phyloP scores from a whole-genome alignment of 2,888 invertebrate species.

The Leptopterna dolabrata region DNA sequence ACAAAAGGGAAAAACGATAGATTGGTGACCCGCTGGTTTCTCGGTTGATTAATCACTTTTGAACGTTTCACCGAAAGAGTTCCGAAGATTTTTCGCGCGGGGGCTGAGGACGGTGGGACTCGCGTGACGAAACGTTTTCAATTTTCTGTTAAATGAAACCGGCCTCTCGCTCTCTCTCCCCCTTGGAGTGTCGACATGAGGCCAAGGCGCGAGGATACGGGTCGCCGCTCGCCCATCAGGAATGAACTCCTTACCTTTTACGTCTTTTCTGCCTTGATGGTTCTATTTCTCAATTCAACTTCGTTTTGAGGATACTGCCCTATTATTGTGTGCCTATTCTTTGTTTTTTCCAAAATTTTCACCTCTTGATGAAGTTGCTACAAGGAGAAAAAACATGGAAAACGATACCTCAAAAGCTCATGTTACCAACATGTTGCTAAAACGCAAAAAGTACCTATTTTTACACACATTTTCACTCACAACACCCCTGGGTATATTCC shows the following conservation, averaged over 20 bases:
- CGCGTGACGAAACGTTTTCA: background rate
- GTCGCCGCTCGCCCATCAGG: background rate
- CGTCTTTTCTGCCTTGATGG: background rate
- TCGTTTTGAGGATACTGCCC: too few species aligned
- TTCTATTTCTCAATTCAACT: background rate
- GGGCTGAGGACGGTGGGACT: background rate
- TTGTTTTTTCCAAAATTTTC: too few species aligned
- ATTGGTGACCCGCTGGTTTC: background rate
- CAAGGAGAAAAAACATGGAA: too few species aligned
- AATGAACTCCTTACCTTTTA: background rate
- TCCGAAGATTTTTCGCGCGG: background rate
- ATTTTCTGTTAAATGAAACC: background rate
- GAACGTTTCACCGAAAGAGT: background rate
- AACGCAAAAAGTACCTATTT: too few species aligned
- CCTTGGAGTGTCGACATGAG: background rate
- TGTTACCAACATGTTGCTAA: too few species aligned
- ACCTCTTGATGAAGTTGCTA: too few species aligned
- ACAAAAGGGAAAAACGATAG: background rate
- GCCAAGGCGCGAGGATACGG: background rate
- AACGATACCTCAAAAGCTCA: too few species aligned
- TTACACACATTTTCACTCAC: too few species aligned
- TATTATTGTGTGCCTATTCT: too few species aligned
- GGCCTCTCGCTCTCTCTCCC: background rate
- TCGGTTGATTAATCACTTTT: background rate
- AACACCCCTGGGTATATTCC: too few species aligned